phyloP scores from a whole-genome alignment of 35 echinoderm and acorn worm species.

The Lytechinus variegatus region DNA sequence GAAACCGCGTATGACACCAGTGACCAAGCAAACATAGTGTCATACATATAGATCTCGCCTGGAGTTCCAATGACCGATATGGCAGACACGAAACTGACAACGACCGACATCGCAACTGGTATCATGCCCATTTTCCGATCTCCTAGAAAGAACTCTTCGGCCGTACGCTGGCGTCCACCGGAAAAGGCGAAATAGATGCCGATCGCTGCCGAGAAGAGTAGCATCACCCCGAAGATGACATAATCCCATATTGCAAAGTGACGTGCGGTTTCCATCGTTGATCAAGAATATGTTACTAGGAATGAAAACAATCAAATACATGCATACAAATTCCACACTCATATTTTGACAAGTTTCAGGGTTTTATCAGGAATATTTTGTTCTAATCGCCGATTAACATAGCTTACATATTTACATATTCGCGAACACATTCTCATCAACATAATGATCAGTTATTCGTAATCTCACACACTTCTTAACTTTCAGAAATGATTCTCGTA shows the following conservation, averaged over 20 bases:
- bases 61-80: slow-evolving; percentile 51
- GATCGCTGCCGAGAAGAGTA: background rate
- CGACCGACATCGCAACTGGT: slow-evolving; percentile 45
- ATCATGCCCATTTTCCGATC: slow-evolving; percentile 38
- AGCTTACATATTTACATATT: no score
- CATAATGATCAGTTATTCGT: no score
- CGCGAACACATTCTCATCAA: no score
- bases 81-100: slow-evolving; percentile 44
- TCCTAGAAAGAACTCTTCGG: slow-evolving; percentile 47
- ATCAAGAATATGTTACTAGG: background rate
- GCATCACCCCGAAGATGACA: slow-evolving; percentile 33
- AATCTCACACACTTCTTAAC: no score
- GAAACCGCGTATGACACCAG: background rate
- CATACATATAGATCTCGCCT: slow-evolving; percentile 48
- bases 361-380: no score
- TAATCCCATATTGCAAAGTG: slow-evolving; percentile 29
- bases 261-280: background rate
- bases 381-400: no score
- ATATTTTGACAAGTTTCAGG: no score
- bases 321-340: no score
- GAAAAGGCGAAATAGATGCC: slow-evolving; percentile 23
- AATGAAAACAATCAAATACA: background rate
- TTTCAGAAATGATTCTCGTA: no score
- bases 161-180: slow-evolving; percentile 34
- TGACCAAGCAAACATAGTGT: slow-evolving; percentile 48